phyloP scores from a whole-genome alignment of 2,113 vertebrate genomes.

The Trichechus manatus region DNA sequence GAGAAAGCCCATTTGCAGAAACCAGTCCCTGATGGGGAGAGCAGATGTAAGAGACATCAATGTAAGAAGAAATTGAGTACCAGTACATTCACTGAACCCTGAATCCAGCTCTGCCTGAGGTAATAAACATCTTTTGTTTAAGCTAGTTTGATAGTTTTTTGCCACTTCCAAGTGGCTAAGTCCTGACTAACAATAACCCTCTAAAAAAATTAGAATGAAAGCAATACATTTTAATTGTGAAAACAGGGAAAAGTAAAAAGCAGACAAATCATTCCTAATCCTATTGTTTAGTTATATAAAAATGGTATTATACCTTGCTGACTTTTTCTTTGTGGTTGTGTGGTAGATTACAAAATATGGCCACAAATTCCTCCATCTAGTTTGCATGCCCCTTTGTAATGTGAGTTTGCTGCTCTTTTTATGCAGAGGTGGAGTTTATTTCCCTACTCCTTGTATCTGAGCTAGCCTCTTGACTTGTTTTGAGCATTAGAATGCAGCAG shows the following conservation, averaged over 20 bases:
- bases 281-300: background rate
- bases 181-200: background rate
- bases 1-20: background rate
- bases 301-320: background rate
- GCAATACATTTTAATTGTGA: background rate
- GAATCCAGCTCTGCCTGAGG: background rate
- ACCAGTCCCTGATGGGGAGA: background rate
- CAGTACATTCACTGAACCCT: background rate
- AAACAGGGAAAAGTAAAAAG: background rate
- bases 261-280: background rate
- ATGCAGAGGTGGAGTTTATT: too few relatives aligned
- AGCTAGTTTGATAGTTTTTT: background rate
- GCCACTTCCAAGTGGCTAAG: background rate
- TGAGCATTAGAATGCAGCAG: background rate
- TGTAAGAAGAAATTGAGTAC: background rate
- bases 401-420: background rate
- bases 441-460: background rate
- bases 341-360: background rate
- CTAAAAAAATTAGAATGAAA: background rate
- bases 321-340: background rate
- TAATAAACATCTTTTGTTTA: background rate
- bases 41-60: background rate
- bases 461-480: background rate
- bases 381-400: background rate
- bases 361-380: background rate